Evolutionary conservation across 2,888 invertebrate species (phyloP).

Genomic region (Tiphia femorata): DNA sequence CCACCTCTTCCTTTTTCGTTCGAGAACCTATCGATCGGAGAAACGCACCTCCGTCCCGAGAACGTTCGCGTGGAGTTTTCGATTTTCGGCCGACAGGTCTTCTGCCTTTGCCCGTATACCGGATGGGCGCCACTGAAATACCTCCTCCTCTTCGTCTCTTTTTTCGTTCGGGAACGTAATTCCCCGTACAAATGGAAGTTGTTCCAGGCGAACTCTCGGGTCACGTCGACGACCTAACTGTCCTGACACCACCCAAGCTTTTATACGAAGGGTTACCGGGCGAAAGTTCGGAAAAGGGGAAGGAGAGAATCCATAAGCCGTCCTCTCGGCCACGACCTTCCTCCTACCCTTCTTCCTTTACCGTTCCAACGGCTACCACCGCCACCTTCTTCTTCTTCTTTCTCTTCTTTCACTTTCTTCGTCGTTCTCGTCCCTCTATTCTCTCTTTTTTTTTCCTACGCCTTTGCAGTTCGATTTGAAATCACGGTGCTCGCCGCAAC

Average conservation of each 20-base stretch:
- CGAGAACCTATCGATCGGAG: no score
- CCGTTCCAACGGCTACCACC: no score
- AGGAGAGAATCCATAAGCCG: not conserved
- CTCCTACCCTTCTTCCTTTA: conserved; percentile 23
- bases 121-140: no score
- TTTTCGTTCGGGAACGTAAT: conserved; percentile 47
- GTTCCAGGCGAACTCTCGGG: conserved; percentile 55
- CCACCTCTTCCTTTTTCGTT: not conserved
- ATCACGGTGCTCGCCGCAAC: not conserved
- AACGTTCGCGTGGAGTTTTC: no score
- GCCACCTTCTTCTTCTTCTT: conserved; percentile 2
- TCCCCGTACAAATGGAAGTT: conserved; percentile 58
- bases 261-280: conserved; percentile 58
- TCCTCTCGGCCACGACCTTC: conserved; percentile 21
- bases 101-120: not conserved
- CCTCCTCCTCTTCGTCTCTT: conserved; percentile 30
- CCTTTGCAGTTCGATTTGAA: no score
- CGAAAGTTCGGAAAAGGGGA: conserved; percentile 45
- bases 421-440: not conserved
- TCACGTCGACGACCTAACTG: conserved; percentile 61
- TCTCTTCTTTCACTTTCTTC: not conserved
- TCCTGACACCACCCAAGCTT: conserved; percentile 56
- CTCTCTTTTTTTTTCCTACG: not conserved
- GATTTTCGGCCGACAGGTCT: not conserved
- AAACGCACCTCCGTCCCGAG: no score